These are phyloP conservation scores for Seira ritae DNA, from an alignment of 2,888 invertebrate species.

Conservation along the genomic window DNA sequence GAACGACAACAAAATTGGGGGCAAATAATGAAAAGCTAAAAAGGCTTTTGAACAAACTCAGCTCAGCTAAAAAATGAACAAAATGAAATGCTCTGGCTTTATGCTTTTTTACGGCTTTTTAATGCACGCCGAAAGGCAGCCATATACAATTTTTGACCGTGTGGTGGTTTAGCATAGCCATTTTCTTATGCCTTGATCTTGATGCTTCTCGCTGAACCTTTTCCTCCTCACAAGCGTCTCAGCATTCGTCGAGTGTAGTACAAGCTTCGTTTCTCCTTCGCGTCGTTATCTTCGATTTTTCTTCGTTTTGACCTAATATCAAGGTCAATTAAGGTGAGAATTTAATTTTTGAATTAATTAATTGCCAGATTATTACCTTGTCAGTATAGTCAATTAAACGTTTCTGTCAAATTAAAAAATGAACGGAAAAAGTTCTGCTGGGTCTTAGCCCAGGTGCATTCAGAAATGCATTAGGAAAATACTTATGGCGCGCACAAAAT, in stretches of 20 bases:
- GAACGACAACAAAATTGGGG: constrained; percentile 24
- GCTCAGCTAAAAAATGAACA: neutral
- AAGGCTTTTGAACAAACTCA: neutral
- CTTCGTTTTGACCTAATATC: constrained; percentile 63
- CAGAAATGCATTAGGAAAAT: too few species aligned
- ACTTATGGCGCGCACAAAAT: too few species aligned
- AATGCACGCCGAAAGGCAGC: constrained; percentile 53
- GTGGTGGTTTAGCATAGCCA: constrained; percentile 20
- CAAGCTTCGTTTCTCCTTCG: constrained; percentile 63
- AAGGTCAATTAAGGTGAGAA: constrained; percentile 64
- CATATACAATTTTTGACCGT: constrained; percentile 53
- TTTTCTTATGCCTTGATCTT: constrained; percentile 32
- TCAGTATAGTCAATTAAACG: neutral
- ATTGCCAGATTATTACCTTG: neutral
- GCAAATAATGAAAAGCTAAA: constrained; percentile 2
- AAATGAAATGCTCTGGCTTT: constrained; percentile 11
- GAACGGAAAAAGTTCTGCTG: too few species aligned
- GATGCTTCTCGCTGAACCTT: constrained; percentile 6
- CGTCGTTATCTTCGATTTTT: constrained; percentile 62
- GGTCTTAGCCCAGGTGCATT: too few species aligned
- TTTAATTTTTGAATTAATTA: constrained; percentile 23
- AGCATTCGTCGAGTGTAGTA: constrained; percentile 62
- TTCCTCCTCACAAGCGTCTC: constrained; percentile 62
- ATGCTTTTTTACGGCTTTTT: constrained; percentile 21
- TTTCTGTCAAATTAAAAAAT: too few species aligned